Conservation (phyloP, 2,113 vertebrate genomes). For the Eulemur macaco region DNA sequence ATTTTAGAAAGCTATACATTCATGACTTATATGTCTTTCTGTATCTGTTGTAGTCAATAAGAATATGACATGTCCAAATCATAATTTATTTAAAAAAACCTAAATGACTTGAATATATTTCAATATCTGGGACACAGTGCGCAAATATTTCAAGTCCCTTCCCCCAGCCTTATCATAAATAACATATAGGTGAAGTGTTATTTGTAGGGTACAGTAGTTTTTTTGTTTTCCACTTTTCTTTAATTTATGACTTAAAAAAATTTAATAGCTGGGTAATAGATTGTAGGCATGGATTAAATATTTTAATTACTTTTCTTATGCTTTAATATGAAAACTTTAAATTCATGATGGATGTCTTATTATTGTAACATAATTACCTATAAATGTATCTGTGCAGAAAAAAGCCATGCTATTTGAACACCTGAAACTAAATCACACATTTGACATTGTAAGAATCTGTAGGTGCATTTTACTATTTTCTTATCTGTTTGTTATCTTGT, state of each 20-base stretch:
- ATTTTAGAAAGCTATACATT: not conserved
- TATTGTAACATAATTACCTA: not conserved
- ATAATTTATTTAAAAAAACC: not conserved
- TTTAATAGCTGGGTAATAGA: not conserved
- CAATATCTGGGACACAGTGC: not conserved
- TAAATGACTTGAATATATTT: not conserved
- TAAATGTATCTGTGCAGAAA: not conserved
- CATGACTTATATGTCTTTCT: not conserved
- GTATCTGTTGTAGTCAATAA: not conserved
- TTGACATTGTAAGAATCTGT: not conserved
- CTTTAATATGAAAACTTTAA: not conserved
- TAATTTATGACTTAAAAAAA: not conserved
- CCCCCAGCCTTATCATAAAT: not conserved
- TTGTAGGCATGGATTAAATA: not conserved
- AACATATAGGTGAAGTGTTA: not conserved
- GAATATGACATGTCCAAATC: not conserved
- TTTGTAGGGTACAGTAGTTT: not conserved
- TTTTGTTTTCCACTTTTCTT: not conserved
- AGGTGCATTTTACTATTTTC: not conserved
- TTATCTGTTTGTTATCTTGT: not conserved
- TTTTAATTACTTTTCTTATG: not conserved
- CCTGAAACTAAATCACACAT: not conserved
- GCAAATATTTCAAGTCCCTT: not conserved
- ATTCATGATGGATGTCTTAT: not conserved
- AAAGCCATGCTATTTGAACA: not conserved